These are phyloP conservation scores for Taenaris catops DNA, from an alignment of 2,888 invertebrate genomes.

Conservation along the genomic window DNA sequence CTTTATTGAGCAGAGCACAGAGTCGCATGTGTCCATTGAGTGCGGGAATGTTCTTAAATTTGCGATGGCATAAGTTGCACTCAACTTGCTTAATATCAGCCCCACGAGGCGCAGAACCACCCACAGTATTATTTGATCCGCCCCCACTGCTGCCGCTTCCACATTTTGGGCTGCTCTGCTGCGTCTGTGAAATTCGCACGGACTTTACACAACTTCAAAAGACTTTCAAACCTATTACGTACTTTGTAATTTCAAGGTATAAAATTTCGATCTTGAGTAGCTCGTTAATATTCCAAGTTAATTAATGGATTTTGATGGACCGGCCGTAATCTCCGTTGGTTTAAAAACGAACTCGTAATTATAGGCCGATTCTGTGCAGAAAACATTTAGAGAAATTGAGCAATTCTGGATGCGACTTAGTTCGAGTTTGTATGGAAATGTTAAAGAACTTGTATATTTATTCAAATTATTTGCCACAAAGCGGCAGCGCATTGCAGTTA, in stretches of 20 bases:
- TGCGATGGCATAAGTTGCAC: constrained; percentile 96
- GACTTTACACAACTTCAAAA: constrained; percentile 65
- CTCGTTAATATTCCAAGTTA: constrained; percentile 71
- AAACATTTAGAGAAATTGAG: constrained; percentile 29
- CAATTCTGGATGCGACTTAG: constrained; percentile 10
- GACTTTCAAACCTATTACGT: constrained; percentile 64
- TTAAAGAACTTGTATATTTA: constrained; percentile 26
- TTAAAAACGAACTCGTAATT: constrained; percentile 55
- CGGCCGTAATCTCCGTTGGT: constrained; percentile 48
- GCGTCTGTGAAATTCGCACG: constrained; percentile 65
- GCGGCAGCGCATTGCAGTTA: constrained; percentile 54
- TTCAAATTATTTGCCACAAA: constrained; percentile 33
- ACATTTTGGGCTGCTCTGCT: constrained; percentile 58
- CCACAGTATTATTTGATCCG: constrained; percentile 41
- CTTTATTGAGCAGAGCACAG: too few species aligned
- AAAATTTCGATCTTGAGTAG: constrained; percentile 63
- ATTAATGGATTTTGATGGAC: constrained; percentile 72
- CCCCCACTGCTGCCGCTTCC: constrained; percentile 41
- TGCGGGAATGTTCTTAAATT: constrained; percentile 98
- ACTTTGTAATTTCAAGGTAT: constrained; percentile 66
- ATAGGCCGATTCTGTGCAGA: constrained; percentile 41
- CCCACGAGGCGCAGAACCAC: constrained; percentile 48
- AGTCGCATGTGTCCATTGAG: constrained; percentile 98
- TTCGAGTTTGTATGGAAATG: constrained; percentile 8
- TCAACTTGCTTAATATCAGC: constrained; percentile 92